phyloP scores from a whole-genome alignment of 2,888 invertebrate species.

The Acanthosepion lycidas region DNA sequence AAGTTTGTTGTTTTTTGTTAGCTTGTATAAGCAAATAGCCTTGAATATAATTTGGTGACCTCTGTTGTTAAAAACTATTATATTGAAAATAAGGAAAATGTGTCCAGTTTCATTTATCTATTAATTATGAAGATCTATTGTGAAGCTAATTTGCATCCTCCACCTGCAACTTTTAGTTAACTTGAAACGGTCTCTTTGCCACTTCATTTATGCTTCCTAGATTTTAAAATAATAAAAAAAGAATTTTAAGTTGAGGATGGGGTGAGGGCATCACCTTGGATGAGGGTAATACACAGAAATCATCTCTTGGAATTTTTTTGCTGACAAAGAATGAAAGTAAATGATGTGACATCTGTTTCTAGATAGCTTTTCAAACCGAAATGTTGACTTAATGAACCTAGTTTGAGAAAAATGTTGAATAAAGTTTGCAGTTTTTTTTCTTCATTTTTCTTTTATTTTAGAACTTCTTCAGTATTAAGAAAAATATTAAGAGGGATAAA shows the following conservation, averaged over 20 bases:
- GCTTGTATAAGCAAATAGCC: neutral
- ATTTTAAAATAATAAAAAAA: neutral
- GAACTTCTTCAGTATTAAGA: too few species aligned
- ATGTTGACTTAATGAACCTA: neutral
- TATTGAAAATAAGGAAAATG: neutral
- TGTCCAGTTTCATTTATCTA: neutral
- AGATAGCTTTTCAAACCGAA: neutral
- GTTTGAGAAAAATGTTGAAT: neutral
- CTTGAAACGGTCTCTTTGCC: slow-evolving; percentile 2
- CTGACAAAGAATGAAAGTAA: neutral
- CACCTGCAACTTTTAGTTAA: neutral
- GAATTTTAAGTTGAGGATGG: too few species aligned
- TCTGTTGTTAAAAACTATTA: neutral
- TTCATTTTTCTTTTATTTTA: too few species aligned
- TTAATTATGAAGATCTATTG: neutral
- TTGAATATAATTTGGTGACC: slow-evolving; percentile 6
- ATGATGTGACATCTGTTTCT: slow-evolving; percentile 33
- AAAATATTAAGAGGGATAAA: too few species aligned
- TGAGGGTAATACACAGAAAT: neutral
- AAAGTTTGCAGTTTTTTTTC: too few species aligned
- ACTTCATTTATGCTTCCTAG: neutral
- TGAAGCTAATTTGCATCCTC: neutral
- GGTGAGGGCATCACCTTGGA: neutral
- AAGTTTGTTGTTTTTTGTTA: neutral
- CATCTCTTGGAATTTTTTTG: neutral